Evolutionary conservation across 2,113 vertebrate species (phyloP).

Genomic region (Dendropsophus ebraccatus): DNA sequence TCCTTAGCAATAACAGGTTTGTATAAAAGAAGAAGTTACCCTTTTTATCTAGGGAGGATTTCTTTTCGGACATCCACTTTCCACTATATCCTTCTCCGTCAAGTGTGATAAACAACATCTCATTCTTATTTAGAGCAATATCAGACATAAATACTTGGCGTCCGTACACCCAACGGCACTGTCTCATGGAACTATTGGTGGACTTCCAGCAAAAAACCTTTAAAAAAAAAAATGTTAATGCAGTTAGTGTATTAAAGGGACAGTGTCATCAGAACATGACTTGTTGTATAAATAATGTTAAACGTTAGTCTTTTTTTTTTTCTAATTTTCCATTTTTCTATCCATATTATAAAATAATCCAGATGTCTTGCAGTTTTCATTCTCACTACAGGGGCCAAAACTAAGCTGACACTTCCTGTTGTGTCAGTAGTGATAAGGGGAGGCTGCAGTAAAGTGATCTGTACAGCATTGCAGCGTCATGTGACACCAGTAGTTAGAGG

Average conservation of each 20-base stretch:
- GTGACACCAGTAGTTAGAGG: too few relatives aligned
- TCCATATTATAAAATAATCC: too few relatives aligned
- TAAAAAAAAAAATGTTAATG: background rate
- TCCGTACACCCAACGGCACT: conserved; percentile 91
- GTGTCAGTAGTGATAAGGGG: too few relatives aligned
- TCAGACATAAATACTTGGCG: conserved; percentile 95
- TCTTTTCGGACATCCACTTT: conserved; percentile 85
- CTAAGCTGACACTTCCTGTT: too few relatives aligned
- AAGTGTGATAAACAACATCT: conserved; percentile 91
- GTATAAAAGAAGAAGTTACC: conserved; percentile 71
- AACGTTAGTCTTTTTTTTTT: too few relatives aligned
- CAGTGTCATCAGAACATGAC: too few relatives aligned
- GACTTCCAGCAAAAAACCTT: conserved; percentile 96
- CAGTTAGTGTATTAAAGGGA: background rate
- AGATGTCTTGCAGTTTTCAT: too few relatives aligned
- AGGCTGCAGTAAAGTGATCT: too few relatives aligned
- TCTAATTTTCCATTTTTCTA: too few relatives aligned
- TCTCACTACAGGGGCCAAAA: too few relatives aligned
- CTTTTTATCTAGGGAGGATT: conserved; percentile 85
- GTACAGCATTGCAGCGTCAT: too few relatives aligned
- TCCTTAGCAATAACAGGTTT: background rate
- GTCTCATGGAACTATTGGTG: conserved; percentile 80
- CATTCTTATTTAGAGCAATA: conserved; percentile 84
- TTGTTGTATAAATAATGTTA: too few relatives aligned
- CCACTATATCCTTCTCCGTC: conserved; percentile 96